Evolutionary conservation across 1,140 invertebrate species (phyloP), one percentile per base, ranked within the genome.

Genomic region (Eurosta solidaginis): DNA sequence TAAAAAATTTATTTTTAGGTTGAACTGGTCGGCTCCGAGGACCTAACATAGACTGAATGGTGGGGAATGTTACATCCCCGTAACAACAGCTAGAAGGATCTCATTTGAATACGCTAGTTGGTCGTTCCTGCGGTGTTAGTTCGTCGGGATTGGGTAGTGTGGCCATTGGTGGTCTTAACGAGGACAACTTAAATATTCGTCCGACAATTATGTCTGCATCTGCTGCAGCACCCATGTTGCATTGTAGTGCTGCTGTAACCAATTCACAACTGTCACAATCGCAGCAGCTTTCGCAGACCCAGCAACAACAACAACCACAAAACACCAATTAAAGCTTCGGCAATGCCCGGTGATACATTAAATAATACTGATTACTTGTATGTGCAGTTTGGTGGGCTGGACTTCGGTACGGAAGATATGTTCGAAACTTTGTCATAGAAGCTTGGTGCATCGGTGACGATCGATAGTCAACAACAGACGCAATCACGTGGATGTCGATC

Each of bases 311-410:
- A 50, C 75, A 77, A 20, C 33, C 12, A 25, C 27, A 63, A 20
- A 10, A 98, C 98, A 82, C 97, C 96, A 44, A 92, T 95, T n/a
- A 95, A 92, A 78, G 97, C 96, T 59, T 96, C 98, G 36, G 96
- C 98, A 88, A 98, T 98, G 97, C 97, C 93, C 0, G 96, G 95
- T 74, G 96, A 97, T 88, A 92, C 92, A 33, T 90, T 91, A 77
- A 92, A 91, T 80, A 90, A 89, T 79, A 94, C 95, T 79, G 92
- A 92, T 79, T 93, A 94, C 82, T 90, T 98, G 68, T 96, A 97
- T 90, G 95, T 98, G 68, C 96, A 98, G 88, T 98, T 98, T 89
- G 96, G 96, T 76, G 96, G 93, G n/a, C 89, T 98, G 80, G 96
- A 98, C 83, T 95, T 97, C 85, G 94, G 94, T 68, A 88, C 90